A percentile compares a stretch with the other conserved stretches of the same genome.
Conservation (phyloP, 30 jellyfish, hydroid and myxozoan species). For the Pseudorhiza aurosa region DNA sequence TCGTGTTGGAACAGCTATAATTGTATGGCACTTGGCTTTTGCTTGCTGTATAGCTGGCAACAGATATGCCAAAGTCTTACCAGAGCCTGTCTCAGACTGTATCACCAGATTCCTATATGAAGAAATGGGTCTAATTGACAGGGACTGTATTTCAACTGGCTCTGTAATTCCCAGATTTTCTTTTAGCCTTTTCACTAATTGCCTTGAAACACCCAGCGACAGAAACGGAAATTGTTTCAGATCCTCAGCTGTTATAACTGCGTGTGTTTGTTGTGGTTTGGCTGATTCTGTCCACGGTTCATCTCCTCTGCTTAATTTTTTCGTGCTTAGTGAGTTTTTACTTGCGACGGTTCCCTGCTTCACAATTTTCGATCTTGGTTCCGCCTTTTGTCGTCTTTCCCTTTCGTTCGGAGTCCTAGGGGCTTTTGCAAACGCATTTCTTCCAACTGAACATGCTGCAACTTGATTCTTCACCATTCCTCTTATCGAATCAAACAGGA, state of each 20-base stretch:
- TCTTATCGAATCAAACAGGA: no score
- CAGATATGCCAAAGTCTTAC: conserved; percentile 87
- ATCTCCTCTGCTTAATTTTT: not conserved
- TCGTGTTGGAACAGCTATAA: conserved; percentile 90
- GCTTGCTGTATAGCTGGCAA: conserved; percentile 81
- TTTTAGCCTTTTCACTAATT: conserved; percentile 6
- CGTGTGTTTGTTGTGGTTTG: not conserved
- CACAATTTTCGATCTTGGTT: no score
- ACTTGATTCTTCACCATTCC: no score
- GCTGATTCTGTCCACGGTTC: not conserved
- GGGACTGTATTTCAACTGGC: conserved; percentile 73
- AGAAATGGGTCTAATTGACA: conserved; percentile 59
- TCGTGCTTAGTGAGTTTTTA: no score
- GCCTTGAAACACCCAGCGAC: conserved; percentile 37
- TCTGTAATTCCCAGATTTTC: conserved; percentile 38
- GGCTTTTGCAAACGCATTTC: no score
- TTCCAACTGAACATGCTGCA: no score
- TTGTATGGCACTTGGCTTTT: conserved; percentile 64
- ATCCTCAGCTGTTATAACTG: conserved; percentile 1
- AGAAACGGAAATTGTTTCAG: conserved; percentile 23
- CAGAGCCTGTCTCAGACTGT: conserved; percentile 96
- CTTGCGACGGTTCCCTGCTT: no score
- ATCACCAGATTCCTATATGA: conserved; percentile 51
- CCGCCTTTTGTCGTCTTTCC: no score
- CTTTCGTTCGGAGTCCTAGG: no score